Evolutionary conservation across 2,113 vertebrate species (phyloP).

Genomic region (Chaetodon trifascialis): DNA sequence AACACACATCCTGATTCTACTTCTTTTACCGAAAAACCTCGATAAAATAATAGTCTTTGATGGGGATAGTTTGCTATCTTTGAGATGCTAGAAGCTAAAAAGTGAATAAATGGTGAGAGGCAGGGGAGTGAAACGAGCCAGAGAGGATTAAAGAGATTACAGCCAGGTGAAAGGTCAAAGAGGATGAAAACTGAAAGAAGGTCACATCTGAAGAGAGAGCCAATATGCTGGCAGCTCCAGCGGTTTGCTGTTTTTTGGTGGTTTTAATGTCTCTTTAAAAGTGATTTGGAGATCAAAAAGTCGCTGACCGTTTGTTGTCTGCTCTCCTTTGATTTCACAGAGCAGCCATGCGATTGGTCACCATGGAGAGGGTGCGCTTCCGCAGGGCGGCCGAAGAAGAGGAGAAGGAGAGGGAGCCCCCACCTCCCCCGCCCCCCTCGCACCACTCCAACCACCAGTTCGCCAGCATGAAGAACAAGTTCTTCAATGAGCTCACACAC

Average conservation of each 20-base stretch:
- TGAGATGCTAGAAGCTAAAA: neutral
- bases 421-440: constrained; percentile 49
- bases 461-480: constrained; percentile 84
- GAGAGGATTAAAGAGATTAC: constrained; percentile 57
- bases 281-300: neutral
- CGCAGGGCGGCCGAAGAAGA: constrained; percentile 77
- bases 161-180: constrained; percentile 55
- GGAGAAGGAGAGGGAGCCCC: constrained; percentile 53
- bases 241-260: neutral
- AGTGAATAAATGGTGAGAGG: neutral
- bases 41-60: too few relatives aligned
- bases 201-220: constrained; percentile 1
- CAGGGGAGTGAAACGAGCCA: neutral
- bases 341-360: constrained; percentile 75
- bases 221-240: neutral
- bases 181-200: constrained; percentile 16
- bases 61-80: neutral
- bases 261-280: neutral
- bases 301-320: neutral
- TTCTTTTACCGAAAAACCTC: neutral
- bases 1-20: neutral
- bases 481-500: constrained; percentile 85
- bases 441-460: constrained; percentile 83
- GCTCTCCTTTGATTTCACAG: constrained; percentile 33
- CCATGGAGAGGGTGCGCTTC: constrained; percentile 39